Conservation (phyloP, 1,140 invertebrate genomes). For the Druon quercuslanigerum region DNA sequence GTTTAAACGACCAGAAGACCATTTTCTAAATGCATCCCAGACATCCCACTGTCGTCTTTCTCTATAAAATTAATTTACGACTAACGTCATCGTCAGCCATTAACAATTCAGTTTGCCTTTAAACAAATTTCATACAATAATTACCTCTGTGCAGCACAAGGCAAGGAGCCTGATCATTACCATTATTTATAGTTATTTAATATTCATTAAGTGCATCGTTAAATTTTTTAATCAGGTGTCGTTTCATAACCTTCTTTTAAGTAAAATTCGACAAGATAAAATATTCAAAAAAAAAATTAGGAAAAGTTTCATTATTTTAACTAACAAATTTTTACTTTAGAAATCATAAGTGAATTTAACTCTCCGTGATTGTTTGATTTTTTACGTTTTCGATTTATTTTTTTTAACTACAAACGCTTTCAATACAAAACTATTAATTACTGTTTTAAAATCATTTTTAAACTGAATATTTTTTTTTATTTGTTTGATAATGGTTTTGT, state of each 20-base stretch:
- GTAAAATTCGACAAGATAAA: slow-evolving; percentile 7
- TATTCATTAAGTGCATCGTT: slow-evolving; percentile 34
- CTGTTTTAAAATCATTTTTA: too few relatives aligned
- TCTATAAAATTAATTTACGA: slow-evolving; percentile 13
- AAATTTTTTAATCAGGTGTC: slow-evolving; percentile 33
- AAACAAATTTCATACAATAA: slow-evolving; percentile 31
- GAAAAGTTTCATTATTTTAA: not conserved
- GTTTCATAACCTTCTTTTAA: slow-evolving; percentile 14
- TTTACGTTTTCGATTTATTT: too few relatives aligned
- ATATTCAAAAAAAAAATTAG: not conserved
- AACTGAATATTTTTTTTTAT: too few relatives aligned
- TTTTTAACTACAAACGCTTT: too few relatives aligned
- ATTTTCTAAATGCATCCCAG: slow-evolving; percentile 17
- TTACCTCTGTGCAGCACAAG: slow-evolving; percentile 1
- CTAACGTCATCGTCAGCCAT: slow-evolving; percentile 15
- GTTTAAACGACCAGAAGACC: not conserved
- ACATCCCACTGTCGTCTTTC: slow-evolving; percentile 20
- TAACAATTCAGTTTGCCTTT: slow-evolving; percentile 25
- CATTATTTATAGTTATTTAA: slow-evolving; percentile 32
- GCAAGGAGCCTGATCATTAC: slow-evolving; percentile 18
- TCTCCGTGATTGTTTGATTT: too few relatives aligned
- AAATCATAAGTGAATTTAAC: too few relatives aligned
- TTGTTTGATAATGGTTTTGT: too few relatives aligned
- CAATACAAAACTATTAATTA: too few relatives aligned
- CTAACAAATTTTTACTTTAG: not conserved